Conservation (phyloP, 2,113 vertebrate species). For the Pandion haliaetus region DNA sequence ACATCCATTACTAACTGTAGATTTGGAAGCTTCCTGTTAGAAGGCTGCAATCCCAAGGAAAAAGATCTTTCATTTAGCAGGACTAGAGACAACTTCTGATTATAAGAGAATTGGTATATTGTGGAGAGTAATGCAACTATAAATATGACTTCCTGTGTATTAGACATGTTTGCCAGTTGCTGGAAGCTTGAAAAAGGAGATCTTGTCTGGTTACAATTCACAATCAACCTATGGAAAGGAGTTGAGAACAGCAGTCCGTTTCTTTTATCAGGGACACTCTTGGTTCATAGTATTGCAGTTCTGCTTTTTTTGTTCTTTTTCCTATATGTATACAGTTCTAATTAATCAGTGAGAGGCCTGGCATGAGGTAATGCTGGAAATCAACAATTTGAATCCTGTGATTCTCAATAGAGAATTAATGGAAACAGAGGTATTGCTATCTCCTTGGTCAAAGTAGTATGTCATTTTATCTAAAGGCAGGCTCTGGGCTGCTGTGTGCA, state of each 20-base stretch:
- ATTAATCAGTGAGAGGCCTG: constrained; percentile 6
- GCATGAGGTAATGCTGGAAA: constrained; percentile 37
- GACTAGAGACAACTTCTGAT: background rate
- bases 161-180: constrained; percentile 31
- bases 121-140: constrained; percentile 40
- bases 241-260: background rate
- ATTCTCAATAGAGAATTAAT: constrained; percentile 18
- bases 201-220: constrained; percentile 62
- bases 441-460: background rate
- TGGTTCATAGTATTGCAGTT: background rate
- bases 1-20: background rate
- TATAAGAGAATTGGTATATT: constrained; percentile 48
- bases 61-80: constrained; percentile 24
- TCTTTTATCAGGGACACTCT: constrained; percentile 25
- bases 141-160: constrained; percentile 61
- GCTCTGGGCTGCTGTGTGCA: background rate
- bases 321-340: background rate
- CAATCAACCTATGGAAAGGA: constrained; percentile 49
- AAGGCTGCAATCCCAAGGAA: background rate
- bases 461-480: constrained; percentile 2
- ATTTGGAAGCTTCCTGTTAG: background rate
- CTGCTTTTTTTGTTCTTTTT: constrained; percentile 20
- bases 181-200: constrained; percentile 44
- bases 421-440: constrained; percentile 26
- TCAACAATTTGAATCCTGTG: background rate